Evolutionary conservation across 2,888 invertebrate species (phyloP).

Genomic region (Disparrhopalites patrizii): DNA sequence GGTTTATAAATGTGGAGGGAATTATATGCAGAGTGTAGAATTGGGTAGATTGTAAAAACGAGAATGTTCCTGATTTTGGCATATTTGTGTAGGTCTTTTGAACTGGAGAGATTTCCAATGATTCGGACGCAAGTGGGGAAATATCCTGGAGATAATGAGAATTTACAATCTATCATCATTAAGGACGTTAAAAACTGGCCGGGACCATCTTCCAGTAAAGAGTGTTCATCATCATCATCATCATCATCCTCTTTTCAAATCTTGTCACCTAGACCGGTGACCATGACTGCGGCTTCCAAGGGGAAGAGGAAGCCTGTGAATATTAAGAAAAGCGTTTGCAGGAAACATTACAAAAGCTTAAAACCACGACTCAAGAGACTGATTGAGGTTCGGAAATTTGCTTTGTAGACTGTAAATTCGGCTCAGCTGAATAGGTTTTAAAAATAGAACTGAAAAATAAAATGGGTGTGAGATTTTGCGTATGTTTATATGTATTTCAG

Average conservation of each 20-base stretch:
- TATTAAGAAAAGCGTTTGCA: constrained; percentile 9
- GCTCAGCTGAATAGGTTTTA: no score
- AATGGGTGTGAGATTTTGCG: no score
- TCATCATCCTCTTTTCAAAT: background rate
- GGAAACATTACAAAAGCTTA: constrained; percentile 21
- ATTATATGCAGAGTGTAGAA: no score
- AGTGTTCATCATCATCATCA: background rate
- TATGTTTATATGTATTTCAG: background rate
- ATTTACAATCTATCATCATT: background rate
- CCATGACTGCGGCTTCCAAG: background rate
- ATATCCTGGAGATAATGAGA: background rate
- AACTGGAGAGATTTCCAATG: constrained; percentile 3
- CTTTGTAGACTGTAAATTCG: no score
- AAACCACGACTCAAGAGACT: constrained; percentile 22
- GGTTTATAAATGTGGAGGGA: no score
- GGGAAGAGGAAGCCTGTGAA: constrained; percentile 8
- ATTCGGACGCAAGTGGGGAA: constrained; percentile 14
- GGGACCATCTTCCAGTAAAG: background rate
- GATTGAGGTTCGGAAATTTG: constrained; percentile 27
- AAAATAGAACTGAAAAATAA: no score
- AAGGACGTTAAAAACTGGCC: constrained; percentile 10
- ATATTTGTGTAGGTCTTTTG: no score
- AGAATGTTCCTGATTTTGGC: no score
- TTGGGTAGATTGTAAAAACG: no score
- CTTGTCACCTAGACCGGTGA: background rate